Evolutionary conservation across 1,140 invertebrate species (phyloP), one percentile per base, ranked within the genome.

Genomic region (Druon quercuslanigerum): DNA sequence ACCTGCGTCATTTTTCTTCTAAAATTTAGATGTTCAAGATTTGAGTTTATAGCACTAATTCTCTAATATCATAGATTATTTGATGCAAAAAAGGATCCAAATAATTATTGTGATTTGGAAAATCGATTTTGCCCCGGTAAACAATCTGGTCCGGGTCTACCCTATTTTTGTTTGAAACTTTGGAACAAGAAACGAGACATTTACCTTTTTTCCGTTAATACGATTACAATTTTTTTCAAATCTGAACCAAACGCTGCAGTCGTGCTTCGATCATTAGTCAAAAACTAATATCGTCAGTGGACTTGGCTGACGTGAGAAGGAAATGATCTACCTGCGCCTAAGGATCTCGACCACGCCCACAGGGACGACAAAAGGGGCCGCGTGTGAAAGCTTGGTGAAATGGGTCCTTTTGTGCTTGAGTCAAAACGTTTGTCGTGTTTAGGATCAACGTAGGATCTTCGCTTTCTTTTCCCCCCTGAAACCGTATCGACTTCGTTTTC

Each of bases 371-470:
- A 82, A 83, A 85, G 84, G 79, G 79, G 71, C 79, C 80, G 77
- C 83, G 82, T 87, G 87, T 86, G 83, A 87, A 87, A 87, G 85
- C 79, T 74, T 52, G 80, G 82, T 80, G 76, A 86, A 87, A 85
- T 86, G 78, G 72, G 51, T 50, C 80, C 70, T 83, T 33, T 87
- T 86, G 81, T 86, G 75, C 33, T 60, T 74, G 50, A 85, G 79
- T 87, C 81, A 82, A 83, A 86, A 87, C 83, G 83, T 80, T 84
- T 79, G 77, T 66, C 83, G 50, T 73, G 56, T 73, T 50, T 74
- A 56, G 16, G 50, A 50, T 20, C 73, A 17, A 40, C n/a, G 33
- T 50, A 60, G 12, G 17, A 56, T 60, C 25, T 70, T 25, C 60
- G 60, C 74, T 71, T 70, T 75, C 57, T 70, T 75, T 75, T 51